Evolutionary conservation across 2,797 vertebrate species (phyloP), one percentile per base, ranked within the genome.

Genomic region (Coranthus polyacanthus): DNA sequence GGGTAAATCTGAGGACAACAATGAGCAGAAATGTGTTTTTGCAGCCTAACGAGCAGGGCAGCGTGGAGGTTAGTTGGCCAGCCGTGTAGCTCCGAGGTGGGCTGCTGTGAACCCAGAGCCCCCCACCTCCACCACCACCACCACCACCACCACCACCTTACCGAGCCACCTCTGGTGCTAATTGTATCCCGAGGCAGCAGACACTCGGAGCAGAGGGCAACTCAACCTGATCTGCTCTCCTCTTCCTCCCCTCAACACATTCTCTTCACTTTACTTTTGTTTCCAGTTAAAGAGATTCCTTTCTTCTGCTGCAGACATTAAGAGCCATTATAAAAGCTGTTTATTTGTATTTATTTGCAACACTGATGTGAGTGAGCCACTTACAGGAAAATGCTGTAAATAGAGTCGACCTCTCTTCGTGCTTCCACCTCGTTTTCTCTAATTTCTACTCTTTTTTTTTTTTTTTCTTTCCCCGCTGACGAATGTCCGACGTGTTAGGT

Each of bases 401-500:
- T 22, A 53, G 17, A 65, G 17, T 24, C 9, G 1, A 59, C 60
- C 44, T 72, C 36, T 58, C 34, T 55, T 59, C 20, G 26, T 67
- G 53, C 47, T 60, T 61, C 39, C 34, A 22, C 32, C 53, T 73
- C 2, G 9, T 58, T 64, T 59, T 59, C 66, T 68, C 58, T 67
- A 41, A 47, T 63, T 69, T 57, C 37, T 47, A 10, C 53, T 29
- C 64, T 51, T 58, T 59, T 79, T 67, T 53, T 51, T 56, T 29
- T 61, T 51, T 58, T 59, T 79, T 67, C 51, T 51, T 56, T 53
- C 52, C 71, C 11, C 42, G 45, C 68, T 83, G 74, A 78, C 65
- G 38, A 85, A 88, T 85, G 82, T 82, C 79, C 71, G 61, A 84
- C 43, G 55, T 69, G 85, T 91, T 89, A 82, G 89, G 78, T 89